phyloP scores from a whole-genome alignment of 2,797 vertebrate genomes.

The Galagoides demidoff region DNA sequence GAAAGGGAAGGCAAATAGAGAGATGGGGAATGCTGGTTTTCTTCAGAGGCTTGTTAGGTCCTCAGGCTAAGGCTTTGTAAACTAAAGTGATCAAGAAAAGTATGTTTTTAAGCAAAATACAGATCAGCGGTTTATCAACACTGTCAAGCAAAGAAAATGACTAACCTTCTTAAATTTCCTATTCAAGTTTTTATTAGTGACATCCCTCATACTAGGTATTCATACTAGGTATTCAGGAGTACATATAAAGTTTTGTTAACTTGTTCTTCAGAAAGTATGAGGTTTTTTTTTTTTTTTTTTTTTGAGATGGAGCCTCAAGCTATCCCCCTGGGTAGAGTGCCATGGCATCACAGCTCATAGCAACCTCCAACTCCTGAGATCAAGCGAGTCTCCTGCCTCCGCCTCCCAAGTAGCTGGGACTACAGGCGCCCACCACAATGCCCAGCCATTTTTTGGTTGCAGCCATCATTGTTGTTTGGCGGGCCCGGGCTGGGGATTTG shows the following conservation, averaged over 20 bases:
- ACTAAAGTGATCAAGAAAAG: not conserved
- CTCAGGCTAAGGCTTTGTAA: not conserved
- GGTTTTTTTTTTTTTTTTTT: no score
- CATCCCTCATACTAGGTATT: not conserved
- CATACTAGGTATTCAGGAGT: not conserved
- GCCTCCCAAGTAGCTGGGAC: no score
- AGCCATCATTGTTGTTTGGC: no score
- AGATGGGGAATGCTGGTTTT: not conserved
- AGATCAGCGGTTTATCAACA: not conserved
- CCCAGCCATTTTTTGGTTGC: no score
- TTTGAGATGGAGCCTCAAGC: no score
- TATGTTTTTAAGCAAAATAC: not conserved
- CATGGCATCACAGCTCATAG: no score
- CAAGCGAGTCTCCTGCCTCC: no score
- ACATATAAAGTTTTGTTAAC: not conserved
- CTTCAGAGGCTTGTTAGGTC: not conserved
- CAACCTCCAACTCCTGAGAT: no score
- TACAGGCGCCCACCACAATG: no score
- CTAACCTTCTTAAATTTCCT: not conserved
- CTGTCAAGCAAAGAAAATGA: not conserved
- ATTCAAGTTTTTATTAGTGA: not conserved
- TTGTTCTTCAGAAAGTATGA: conserved; percentile 5
- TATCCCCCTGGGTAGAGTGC: no score
- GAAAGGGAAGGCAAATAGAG: not conserved
- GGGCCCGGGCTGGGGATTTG: no score